phyloP scores from a whole-genome alignment of 1,140 invertebrate genomes.

The Solenopsis fugax region DNA sequence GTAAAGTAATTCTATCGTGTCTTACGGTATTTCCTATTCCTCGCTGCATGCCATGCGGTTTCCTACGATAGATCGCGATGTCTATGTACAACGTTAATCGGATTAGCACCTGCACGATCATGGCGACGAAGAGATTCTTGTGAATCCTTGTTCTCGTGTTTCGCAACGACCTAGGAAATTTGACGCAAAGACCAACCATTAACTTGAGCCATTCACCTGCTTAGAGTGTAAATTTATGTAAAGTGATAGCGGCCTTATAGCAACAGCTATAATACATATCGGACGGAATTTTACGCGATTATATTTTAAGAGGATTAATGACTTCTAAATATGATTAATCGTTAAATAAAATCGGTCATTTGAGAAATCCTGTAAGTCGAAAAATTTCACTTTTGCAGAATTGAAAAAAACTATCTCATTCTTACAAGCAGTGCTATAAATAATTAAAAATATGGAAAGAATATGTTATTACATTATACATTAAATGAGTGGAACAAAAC shows the following conservation, averaged over 20 bases:
- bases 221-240: conserved; percentile 14
- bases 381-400: no score
- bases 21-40: conserved; percentile 94
- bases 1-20: conserved; percentile 47
- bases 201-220: background rate
- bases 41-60: conserved; percentile 77
- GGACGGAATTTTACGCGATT: background rate
- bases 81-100: conserved; percentile 95
- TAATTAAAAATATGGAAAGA: no score
- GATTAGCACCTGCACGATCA: conserved; percentile 94
- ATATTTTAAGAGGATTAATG: conserved; percentile 6
- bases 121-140: conserved; percentile 95
- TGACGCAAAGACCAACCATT: background rate
- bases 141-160: conserved; percentile 96
- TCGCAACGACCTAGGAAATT: conserved; percentile 89
- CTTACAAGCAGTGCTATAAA: no score
- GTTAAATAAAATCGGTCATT: background rate
- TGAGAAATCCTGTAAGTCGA: no score
- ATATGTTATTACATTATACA: no score
- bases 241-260: background rate
- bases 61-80: conserved; percentile 88
- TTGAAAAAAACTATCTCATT: no score
- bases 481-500: no score
- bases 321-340: background rate
- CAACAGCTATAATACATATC: background rate